These are phyloP conservation scores for Leptinotarsa tumamoca DNA, from an alignment of 2,888 invertebrate genomes.

Conservation along the genomic window DNA sequence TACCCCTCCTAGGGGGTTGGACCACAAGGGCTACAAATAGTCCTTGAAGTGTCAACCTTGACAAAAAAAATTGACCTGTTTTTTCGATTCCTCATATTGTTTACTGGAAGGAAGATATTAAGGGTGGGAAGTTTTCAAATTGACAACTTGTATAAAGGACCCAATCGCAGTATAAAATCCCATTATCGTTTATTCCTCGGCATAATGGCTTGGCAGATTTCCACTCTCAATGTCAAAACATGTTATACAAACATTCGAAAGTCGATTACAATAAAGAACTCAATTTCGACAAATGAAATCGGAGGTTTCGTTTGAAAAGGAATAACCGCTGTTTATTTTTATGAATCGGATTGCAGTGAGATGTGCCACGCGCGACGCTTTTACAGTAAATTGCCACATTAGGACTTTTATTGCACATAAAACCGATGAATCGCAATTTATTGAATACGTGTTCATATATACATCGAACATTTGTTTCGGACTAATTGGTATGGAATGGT, in stretches of 20 bases:
- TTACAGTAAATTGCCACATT: slow-evolving; percentile 16
- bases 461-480: slow-evolving; percentile 19
- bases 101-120: too few species aligned
- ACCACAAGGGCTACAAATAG: too few species aligned
- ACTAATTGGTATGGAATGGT: slow-evolving; percentile 11
- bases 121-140: too few species aligned
- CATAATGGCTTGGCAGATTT: slow-evolving; percentile 4
- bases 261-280: slow-evolving; percentile 16
- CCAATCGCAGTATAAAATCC: background rate
- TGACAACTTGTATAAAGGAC: too few species aligned
- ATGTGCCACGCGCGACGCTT: slow-evolving; percentile 11
- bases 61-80: too few species aligned
- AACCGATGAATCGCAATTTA: slow-evolving; percentile 17
- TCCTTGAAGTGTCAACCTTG: too few species aligned
- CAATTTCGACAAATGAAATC: slow-evolving; percentile 12
- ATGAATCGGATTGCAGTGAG: slow-evolving; percentile 5
- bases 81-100: too few species aligned
- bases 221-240: slow-evolving; percentile 1
- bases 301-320: slow-evolving; percentile 1
- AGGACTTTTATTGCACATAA: slow-evolving; percentile 10
- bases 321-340: slow-evolving; percentile 17
- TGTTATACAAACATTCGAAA: slow-evolving; percentile 19
- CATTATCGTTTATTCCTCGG: background rate
- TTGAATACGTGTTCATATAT: slow-evolving; percentile 20
- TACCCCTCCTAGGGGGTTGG: too few species aligned